Conservation (phyloP, 2,888 invertebrate species). For the Lysandra coridon region DNA sequence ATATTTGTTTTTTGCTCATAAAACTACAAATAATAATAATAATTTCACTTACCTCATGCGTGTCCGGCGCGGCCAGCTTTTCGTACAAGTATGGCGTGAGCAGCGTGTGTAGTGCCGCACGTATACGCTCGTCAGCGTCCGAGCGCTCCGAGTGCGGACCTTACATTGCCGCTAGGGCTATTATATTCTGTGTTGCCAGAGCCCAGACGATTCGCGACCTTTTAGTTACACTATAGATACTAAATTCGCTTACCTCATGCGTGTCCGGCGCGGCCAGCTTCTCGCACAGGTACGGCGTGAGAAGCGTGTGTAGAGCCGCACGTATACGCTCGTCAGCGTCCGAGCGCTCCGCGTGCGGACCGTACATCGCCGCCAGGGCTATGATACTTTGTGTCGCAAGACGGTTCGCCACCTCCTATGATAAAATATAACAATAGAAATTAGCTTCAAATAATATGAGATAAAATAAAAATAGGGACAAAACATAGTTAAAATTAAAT, state of each 20-base stretch:
- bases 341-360: slow-evolving; percentile 75
- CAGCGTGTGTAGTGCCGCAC: slow-evolving; percentile 80
- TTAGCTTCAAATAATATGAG: not conserved
- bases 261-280: slow-evolving; percentile 86
- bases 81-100: slow-evolving; percentile 93
- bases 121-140: slow-evolving; percentile 79
- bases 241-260: slow-evolving; percentile 82
- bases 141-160: slow-evolving; percentile 77
- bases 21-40: not conserved
- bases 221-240: not conserved
- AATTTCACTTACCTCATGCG: slow-evolving; percentile 55
- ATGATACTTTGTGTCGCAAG: slow-evolving; percentile 92
- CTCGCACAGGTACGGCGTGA: slow-evolving; percentile 93
- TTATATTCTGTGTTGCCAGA: slow-evolving; percentile 89
- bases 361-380: slow-evolving; percentile 91
- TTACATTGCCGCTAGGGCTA: slow-evolving; percentile 91
- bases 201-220: slow-evolving; percentile 91
- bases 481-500: no score
- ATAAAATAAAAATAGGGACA: no score
- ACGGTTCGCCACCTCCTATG: slow-evolving; percentile 93
- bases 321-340: slow-evolving; percentile 80
- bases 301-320: slow-evolving; percentile 80
- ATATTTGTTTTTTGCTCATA: no score
- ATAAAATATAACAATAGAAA: not conserved
- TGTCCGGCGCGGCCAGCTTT: slow-evolving; percentile 85